Evolutionary conservation across 2,797 vertebrate species (phyloP).

Genomic region (Petrocephalus schoutedeni): DNA sequence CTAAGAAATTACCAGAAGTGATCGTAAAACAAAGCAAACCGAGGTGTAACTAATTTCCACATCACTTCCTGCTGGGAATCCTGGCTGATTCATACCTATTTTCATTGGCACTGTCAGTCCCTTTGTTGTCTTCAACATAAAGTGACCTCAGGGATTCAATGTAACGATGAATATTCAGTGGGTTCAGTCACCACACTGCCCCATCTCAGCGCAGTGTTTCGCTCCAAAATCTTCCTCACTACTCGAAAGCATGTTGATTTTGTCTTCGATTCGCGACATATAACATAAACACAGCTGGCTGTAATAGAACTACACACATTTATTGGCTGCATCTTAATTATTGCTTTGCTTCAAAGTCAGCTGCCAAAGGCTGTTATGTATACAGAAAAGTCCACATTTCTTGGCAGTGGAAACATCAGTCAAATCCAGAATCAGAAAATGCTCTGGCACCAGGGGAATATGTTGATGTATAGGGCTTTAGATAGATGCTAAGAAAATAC

Average conservation of each 20-base stretch:
- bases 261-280: constrained; percentile 38
- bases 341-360: constrained; percentile 54
- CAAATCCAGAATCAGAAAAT: constrained; percentile 33
- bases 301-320: constrained; percentile 50
- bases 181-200: constrained; percentile 25
- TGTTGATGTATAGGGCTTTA: not conserved
- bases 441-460: not conserved
- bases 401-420: constrained; percentile 45
- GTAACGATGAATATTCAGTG: constrained; percentile 35
- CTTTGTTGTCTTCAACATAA: not conserved
- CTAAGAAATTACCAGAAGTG: not conserved
- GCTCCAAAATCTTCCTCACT: constrained; percentile 30
- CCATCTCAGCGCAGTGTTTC: constrained; percentile 4
- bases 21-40: not conserved
- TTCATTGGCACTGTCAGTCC: not conserved
- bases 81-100: not conserved
- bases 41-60: not conserved
- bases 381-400: constrained; percentile 45
- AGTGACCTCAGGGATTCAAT: constrained; percentile 17
- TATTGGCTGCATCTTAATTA: constrained; percentile 60
- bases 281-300: constrained; percentile 63
- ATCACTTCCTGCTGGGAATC: not conserved
- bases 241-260: constrained; percentile 22
- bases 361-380: constrained; percentile 56
- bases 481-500: not conserved